Evolutionary conservation across 1,140 invertebrate genomes (phyloP).

Genomic region (Halotydeus destructor): DNA sequence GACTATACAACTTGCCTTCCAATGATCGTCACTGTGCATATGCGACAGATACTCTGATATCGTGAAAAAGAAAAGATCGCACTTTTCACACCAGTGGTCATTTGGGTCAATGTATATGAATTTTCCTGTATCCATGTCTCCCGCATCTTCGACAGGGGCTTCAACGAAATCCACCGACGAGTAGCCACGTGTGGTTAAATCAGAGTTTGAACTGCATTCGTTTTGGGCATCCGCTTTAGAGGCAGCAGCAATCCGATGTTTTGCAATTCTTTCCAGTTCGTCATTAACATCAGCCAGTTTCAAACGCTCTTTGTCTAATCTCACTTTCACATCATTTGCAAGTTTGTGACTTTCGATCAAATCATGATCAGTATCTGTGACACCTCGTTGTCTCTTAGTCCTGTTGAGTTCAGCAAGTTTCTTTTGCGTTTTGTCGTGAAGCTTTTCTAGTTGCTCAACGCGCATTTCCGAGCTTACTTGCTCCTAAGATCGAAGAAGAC

Average conservation of each 20-base stretch:
- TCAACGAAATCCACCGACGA: background rate
- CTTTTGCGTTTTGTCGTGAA: too few species aligned
- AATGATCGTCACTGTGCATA: slow-evolving; percentile 1
- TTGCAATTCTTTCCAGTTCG: background rate
- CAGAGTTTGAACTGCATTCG: background rate
- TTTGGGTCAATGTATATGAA: background rate
- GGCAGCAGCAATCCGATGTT: background rate
- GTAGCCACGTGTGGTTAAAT: background rate
- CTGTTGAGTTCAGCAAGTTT: too few species aligned
- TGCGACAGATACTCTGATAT: background rate
- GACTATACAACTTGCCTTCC: background rate
- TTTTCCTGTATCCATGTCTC: background rate
- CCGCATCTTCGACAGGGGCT: background rate
- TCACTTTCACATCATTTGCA: background rate
- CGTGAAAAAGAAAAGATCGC: background rate
- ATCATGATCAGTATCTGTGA: too few species aligned
- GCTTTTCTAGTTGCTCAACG: too few species aligned
- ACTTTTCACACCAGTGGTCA: background rate
- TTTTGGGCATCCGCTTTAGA: background rate
- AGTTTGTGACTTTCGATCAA: too few species aligned
- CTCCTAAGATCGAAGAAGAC: too few species aligned
- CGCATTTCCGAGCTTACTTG: too few species aligned
- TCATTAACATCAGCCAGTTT: background rate
- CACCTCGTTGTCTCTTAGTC: too few species aligned
- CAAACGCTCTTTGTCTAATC: background rate